Percentiles rank a stretch among this genome's conserved stretches.
phyloP scores from a whole-genome alignment of 2,888 invertebrate species.

The Danaus chrysippus region DNA sequence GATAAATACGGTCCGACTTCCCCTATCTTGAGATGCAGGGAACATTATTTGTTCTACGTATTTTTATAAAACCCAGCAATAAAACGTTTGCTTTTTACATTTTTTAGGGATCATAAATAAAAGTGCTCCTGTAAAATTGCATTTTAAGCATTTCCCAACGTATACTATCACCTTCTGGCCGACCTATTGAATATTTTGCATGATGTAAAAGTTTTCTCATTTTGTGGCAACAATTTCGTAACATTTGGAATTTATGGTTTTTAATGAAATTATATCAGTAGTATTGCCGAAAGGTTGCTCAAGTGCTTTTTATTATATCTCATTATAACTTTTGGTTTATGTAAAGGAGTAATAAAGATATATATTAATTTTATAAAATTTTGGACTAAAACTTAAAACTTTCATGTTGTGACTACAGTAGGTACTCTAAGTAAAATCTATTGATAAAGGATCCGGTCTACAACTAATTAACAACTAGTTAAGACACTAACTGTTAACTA shows the following conservation, averaged over 20 bases:
- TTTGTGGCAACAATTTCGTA: conserved; percentile 39
- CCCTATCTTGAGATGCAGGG: conserved; percentile 64
- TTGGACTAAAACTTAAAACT: neutral
- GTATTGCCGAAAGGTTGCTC: conserved; percentile 1
- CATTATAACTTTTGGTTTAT: neutral
- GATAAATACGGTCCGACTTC: conserved; percentile 64
- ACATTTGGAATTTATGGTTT: conserved; percentile 51
- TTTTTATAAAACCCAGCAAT: conserved; percentile 74
- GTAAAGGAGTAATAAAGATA: neutral
- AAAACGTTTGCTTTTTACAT: conserved; percentile 78
- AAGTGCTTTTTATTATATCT: neutral
- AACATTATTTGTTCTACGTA: conserved; percentile 74
- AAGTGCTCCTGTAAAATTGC: conserved; percentile 72
- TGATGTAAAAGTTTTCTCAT: conserved; percentile 49
- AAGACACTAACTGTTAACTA: neutral
- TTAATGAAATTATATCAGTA: conserved; percentile 29
- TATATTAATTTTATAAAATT: neutral
- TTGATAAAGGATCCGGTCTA: neutral
- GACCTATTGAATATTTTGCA: conserved; percentile 41
- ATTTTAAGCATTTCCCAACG: conserved; percentile 75
- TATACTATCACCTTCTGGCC: conserved; percentile 60
- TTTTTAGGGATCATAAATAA: conserved; percentile 74
- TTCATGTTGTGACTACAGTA: neutral
- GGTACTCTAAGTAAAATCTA: neutral
- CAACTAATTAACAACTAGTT: conserved; percentile 5